A percentile compares a stretch with the other conserved stretches of the same genome.
Conservation (phyloP, 2,113 vertebrate species). For the Tragelaphus scriptus region DNA sequence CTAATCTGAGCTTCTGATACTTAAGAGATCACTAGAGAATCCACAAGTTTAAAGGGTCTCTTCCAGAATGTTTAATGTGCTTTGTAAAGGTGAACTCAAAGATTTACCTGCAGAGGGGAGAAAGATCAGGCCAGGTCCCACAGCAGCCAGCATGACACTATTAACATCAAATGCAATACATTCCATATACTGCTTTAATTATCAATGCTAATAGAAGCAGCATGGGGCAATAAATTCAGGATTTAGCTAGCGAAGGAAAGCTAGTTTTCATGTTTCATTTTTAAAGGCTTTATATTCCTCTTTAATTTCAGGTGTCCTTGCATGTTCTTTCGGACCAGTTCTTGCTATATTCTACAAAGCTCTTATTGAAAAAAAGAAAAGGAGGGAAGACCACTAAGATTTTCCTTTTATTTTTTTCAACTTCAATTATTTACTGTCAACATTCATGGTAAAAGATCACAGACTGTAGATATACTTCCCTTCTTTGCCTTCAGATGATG, state of each 20-base stretch:
- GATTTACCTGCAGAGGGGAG: slow-evolving; percentile 59
- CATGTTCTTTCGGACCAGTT: slow-evolving; percentile 26
- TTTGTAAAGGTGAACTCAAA: slow-evolving; percentile 67
- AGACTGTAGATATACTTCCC: not conserved
- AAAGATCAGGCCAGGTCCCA: slow-evolving; percentile 54
- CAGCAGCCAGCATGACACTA: slow-evolving; percentile 38
- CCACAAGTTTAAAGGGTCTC: slow-evolving; percentile 43
- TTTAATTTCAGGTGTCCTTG: slow-evolving; percentile 65
- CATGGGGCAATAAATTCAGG: slow-evolving; percentile 60
- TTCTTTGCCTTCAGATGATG: not conserved
- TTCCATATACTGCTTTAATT: slow-evolving; percentile 65
- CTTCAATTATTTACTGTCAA: slow-evolving; percentile 14
- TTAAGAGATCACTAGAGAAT: slow-evolving; percentile 55
- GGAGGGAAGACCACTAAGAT: not conserved
- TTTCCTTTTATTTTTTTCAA: slow-evolving; percentile 30
- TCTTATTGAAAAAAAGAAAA: slow-evolving; percentile 20
- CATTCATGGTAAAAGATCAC: not conserved
- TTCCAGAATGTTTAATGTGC: slow-evolving; percentile 51
- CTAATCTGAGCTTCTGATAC: slow-evolving; percentile 56
- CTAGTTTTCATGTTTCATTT: slow-evolving; percentile 66
- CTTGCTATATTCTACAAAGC: slow-evolving; percentile 23
- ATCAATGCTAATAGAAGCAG: slow-evolving; percentile 69
- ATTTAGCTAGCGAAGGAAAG: slow-evolving; percentile 37
- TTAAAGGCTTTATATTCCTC: slow-evolving; percentile 52
- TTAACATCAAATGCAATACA: slow-evolving; percentile 63